phyloP scores from a whole-genome alignment of 2,888 invertebrate species.

The Acanthosoma haemorrhoidale region DNA sequence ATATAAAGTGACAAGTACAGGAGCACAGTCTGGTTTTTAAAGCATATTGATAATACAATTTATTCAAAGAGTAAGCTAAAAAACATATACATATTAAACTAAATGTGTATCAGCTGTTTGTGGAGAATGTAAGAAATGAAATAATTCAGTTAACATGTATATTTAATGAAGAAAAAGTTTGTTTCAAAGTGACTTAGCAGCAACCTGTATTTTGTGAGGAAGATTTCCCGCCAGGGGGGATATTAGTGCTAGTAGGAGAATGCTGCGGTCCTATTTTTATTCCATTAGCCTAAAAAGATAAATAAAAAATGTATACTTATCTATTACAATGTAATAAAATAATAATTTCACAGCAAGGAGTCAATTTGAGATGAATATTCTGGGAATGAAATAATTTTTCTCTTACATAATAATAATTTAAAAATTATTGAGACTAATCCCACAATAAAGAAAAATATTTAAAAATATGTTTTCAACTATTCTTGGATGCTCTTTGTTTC shows the following conservation, averaged over 20 bases:
- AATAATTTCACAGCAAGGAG: too few species aligned
- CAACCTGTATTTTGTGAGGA: conserved; percentile 79
- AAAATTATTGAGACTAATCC: too few species aligned
- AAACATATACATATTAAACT: neutral
- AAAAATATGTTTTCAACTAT: too few species aligned
- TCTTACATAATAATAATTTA: too few species aligned
- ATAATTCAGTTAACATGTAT: neutral
- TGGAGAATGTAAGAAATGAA: neutral
- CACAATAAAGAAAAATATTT: neutral
- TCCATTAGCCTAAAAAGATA: conserved; percentile 81
- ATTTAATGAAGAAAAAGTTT: neutral
- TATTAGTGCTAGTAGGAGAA: conserved; percentile 78
- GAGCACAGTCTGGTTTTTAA: neutral
- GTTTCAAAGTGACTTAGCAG: conserved; percentile 56
- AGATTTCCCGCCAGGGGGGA: conserved; percentile 74
- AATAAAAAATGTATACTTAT: neutral
- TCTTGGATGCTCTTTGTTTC: too few species aligned
- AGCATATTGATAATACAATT: neutral
- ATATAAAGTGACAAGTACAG: neutral
- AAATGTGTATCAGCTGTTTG: neutral
- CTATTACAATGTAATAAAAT: too few species aligned
- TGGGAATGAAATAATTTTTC: too few species aligned
- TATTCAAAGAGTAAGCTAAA: neutral
- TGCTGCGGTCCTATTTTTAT: conserved; percentile 99
- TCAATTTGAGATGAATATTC: too few species aligned